A percentile compares a stretch with the other conserved stretches of the same genome.
Evolutionary conservation across 2,797 vertebrate genomes (phyloP).

Genomic region (Sylvilagus floridanus): DNA sequence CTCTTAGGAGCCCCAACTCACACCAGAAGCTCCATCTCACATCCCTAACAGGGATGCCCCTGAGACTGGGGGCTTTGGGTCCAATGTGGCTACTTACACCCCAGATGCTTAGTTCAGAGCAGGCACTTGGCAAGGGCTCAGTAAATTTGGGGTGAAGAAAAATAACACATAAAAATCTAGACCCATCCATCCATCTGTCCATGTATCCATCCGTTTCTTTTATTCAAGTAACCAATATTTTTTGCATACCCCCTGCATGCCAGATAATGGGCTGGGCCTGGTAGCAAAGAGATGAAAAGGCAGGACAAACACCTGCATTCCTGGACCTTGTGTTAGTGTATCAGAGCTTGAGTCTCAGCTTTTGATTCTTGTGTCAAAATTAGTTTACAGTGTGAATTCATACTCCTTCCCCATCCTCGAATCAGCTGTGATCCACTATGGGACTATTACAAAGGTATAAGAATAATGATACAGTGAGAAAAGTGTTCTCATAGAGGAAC

Average conservation of each 20-base stretch:
- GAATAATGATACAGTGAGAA: constrained; percentile 49
- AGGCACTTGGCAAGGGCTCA: neutral
- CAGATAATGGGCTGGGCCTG: neutral
- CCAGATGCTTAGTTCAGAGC: neutral
- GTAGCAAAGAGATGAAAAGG: neutral
- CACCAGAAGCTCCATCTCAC: neutral
- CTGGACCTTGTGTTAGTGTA: neutral
- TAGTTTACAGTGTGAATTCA: constrained; percentile 23
- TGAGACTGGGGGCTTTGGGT: neutral
- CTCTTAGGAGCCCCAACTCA: neutral
- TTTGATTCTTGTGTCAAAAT: neutral
- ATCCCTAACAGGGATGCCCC: neutral
- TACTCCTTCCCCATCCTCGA: neutral
- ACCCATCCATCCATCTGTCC: neutral
- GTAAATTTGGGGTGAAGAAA: constrained; percentile 10
- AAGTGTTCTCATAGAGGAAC: constrained; percentile 46
- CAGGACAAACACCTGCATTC: neutral
- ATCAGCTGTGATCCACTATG: neutral
- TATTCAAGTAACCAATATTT: neutral
- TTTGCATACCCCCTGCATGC: neutral
- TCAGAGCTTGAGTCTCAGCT: neutral
- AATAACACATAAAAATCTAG: constrained; percentile 39
- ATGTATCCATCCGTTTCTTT: constrained; percentile 19
- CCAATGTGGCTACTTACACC: neutral
- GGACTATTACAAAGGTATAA: constrained; percentile 32